Evolutionary conservation across 2,888 invertebrate species (phyloP), one percentile per base, ranked within the genome.

Genomic region (Ligdia adustata): DNA sequence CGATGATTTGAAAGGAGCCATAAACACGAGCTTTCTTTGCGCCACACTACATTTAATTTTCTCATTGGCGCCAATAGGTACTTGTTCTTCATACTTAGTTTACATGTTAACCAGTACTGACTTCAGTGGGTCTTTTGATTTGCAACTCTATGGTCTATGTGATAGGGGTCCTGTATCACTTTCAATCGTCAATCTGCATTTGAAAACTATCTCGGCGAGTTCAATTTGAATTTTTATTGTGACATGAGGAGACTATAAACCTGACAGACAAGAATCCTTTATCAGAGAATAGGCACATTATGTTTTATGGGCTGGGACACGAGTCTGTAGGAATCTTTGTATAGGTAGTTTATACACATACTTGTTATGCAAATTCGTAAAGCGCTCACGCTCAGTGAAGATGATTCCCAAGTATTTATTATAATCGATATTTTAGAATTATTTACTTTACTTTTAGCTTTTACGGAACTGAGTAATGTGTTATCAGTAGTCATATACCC

Each of bases 151-250:
- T 38, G 2, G n/a, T 9, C 9, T 9, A 13, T 1, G 0, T 4
- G 0, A 16, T 40, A 50, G 16, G 13, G 38, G 9, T 9, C 6
- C 12, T 14, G 24, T 7, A 34, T 16, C 15, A 31, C 47, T 49
- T 38, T 32, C 12, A 32, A 49, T 44, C 37, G 26, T 39, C 35
- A 14, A 55, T 53, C 34, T 56, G 38, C 53, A 56, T 61, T 61
- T 55, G 48, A 55, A 60, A 53, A 45, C 45, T 57, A 52, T 55
- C 55, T 57, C 40, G 55, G 44, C 41, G 51, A 55, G 56, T 61
- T 65, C 57, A 57, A 67, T 66, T 69, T 62, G 43, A 59, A 53
- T 62, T 67, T 74, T 75, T 73, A 73, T 64, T 65, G 68, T 64
- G 60, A 50, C 69, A 63, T 58, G 64, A 64, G 62, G 60, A 62